These are phyloP conservation scores for Cyanistes caeruleus DNA, from an alignment of 2,113 vertebrate genomes.

Conservation along the genomic window DNA sequence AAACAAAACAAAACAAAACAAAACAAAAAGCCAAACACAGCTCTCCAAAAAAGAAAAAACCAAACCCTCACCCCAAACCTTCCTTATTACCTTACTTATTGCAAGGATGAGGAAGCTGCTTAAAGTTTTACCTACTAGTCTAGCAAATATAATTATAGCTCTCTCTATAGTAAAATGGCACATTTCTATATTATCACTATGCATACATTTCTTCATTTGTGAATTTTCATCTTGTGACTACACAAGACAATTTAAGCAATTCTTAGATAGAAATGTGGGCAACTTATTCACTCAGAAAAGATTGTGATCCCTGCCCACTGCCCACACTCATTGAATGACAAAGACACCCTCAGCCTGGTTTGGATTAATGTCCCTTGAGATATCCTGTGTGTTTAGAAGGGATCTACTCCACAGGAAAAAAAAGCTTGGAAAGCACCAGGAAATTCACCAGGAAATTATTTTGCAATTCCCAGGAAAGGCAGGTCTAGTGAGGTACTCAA, in stretches of 20 bases:
- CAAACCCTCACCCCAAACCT: not conserved
- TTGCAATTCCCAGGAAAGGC: not conserved
- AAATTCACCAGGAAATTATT: not conserved
- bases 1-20: not conserved
- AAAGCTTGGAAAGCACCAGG: not conserved
- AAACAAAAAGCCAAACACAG: rapidly evolving
- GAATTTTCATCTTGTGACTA: not conserved
- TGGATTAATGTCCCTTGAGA: not conserved
- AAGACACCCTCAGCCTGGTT: not conserved
- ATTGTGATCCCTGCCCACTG: not conserved
- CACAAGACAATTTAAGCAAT: not conserved
- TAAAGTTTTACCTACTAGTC: not conserved
- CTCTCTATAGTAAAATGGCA: not conserved
- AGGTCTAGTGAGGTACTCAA: not conserved
- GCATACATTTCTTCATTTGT: rapidly evolving
- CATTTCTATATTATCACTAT: not conserved
- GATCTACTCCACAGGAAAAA: not conserved
- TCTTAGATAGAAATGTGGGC: not conserved
- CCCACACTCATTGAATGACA: not conserved
- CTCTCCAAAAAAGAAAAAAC: not conserved
- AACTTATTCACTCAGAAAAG: not conserved
- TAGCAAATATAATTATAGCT: not conserved
- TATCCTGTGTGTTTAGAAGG: not conserved
- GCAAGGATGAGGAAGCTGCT: not conserved
- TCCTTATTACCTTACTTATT: too few species aligned